Evolutionary conservation across 2,797 vertebrate species (phyloP), one percentile per base, ranked within the genome.

Genomic region (Enteromius thamalakanensis): DNA sequence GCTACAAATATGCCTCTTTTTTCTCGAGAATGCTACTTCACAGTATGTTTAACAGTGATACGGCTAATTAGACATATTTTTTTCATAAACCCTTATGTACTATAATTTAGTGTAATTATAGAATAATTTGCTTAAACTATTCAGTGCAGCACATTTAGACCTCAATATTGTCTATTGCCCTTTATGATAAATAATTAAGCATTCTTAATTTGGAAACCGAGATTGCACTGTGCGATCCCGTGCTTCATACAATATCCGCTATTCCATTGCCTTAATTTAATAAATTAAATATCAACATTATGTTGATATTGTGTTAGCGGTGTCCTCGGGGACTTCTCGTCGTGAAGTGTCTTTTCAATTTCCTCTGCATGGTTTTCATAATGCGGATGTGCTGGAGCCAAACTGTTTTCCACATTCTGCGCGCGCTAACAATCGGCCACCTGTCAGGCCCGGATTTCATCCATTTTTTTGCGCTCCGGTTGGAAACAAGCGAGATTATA

Each of bases 401-500:
- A 74, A 64, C 75, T 15, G 67, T 83, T 78, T 68, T 68, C 49
- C 55, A 71, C 82, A 64, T 49, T 60, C 29, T 17, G 26, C 67
- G 37, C 51, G 62, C 26, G 8, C 74, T 79, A 81, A 87, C 85
- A 84, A 84, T 84, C 60, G 77, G 49, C 80, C 81, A 82, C 85
- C 86, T 86, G 82, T 81, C 86, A 75, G 64, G 42, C n/a, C 79
- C n/a, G 60, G 68, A 84, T 84, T 79, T 82, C 78, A 70, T 84
- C 62, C 71, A 64, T 51, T 80, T 85, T 14, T 47, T 47, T 12
- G 40, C n/a, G 29, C 71, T 69, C 47, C 19, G 21, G 58, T 65
- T 69, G 21, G 67, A 29, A 84, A 83, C 58, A 19, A 7, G 85
- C 15, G 49, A 81, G 82, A 88, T 89, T 85, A 86, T 87, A 89